Evolutionary conservation across 2,888 invertebrate species (phyloP).

Genomic region (Aproaerema taeniolella): DNA sequence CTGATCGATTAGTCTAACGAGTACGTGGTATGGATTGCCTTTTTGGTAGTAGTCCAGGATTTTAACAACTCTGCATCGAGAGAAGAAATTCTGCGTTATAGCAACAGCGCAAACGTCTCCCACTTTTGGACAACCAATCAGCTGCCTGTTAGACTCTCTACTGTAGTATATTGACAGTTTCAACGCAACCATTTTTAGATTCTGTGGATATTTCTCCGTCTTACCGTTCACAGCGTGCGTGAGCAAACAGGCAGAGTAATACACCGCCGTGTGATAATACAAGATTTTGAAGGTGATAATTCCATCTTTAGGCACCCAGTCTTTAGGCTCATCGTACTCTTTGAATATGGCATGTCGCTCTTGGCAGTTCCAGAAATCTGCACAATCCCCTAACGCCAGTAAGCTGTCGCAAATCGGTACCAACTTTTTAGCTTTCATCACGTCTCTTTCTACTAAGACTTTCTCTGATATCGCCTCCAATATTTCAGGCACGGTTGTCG

Average conservation of each 20-base stretch:
- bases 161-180: constrained; percentile 59
- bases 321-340: constrained; percentile 67
- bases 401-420: constrained; percentile 78
- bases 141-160: constrained; percentile 45
- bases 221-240: constrained; percentile 30
- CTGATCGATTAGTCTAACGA: constrained; percentile 79
- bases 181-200: constrained; percentile 44
- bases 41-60: constrained; percentile 43
- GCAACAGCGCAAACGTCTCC: constrained; percentile 78
- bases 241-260: constrained; percentile 77
- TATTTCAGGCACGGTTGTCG: constrained; percentile 44
- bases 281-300: constrained; percentile 76
- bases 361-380: constrained; percentile 70
- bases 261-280: constrained; percentile 77
- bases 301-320: constrained; percentile 73
- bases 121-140: constrained; percentile 55
- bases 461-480: constrained; percentile 44
- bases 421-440: constrained; percentile 49
- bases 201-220: constrained; percentile 43
- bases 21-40: constrained; percentile 43
- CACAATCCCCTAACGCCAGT: constrained; percentile 81
- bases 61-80: constrained; percentile 75
- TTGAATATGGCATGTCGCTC: constrained; percentile 79
- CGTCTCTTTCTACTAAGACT: constrained; percentile 54
- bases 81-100: constrained; percentile 60